A percentile compares a stretch with the other conserved stretches of the same genome.
Conservation (phyloP, 2,797 vertebrate genomes). For the Tauraco hartlaubi region DNA sequence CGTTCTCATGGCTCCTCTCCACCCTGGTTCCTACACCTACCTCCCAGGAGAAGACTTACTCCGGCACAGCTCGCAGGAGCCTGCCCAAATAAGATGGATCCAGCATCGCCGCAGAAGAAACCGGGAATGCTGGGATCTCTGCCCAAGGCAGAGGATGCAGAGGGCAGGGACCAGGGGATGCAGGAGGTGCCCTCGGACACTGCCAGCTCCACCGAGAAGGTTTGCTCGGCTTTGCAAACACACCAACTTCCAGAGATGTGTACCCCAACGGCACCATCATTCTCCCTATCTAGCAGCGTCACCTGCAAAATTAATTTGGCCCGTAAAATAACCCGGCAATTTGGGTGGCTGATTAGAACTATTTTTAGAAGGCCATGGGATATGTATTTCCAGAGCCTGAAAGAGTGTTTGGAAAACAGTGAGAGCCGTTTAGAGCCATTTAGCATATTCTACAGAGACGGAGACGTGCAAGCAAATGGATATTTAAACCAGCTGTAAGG, state of each 20-base stretch:
- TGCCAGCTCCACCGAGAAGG: neutral
- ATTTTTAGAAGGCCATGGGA: neutral
- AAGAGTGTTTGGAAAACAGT: neutral
- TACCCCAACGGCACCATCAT: accelerated
- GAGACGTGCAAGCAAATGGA: neutral
- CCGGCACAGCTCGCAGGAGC: neutral
- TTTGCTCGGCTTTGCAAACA: neutral
- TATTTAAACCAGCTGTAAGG: slow-evolving; percentile 53
- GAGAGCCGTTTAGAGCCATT: neutral
- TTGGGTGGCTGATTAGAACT: neutral
- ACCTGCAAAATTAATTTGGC: neutral
- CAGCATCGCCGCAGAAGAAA: neutral
- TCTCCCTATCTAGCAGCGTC: neutral
- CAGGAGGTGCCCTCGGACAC: neutral
- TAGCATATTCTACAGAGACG: neutral
- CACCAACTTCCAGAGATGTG: neutral
- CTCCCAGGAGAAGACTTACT: neutral
- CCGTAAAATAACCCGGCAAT: neutral
- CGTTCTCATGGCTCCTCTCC: neutral
- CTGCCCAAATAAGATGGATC: neutral
- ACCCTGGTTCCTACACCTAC: neutral
- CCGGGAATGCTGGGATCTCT: neutral
- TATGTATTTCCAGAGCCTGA: neutral
- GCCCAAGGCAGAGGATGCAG: neutral
- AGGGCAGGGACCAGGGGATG: neutral